Evolutionary conservation across 1,140 invertebrate species (phyloP), one percentile per base, ranked within the genome.

Genomic region (Drosophila triauraria): DNA sequence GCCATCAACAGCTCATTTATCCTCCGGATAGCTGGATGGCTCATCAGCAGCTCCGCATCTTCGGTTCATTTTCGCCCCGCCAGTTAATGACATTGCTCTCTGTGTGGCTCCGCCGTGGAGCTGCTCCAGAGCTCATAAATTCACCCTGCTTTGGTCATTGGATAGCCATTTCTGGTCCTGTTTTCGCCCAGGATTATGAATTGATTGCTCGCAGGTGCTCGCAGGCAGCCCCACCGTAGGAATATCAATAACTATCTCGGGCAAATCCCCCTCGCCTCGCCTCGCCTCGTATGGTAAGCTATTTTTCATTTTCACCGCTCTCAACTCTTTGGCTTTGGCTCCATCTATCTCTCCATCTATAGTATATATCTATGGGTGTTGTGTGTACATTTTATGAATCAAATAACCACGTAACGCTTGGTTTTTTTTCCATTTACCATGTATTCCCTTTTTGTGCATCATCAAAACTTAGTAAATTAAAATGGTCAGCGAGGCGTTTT

Each of bases 381-480:
- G 64, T 50, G 48, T 77, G 69, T 65, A 67, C 43, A 78, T 69
- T 78, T 63, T 53, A 65, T 68, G 57, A 51, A 64, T 68, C 40
- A 47, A 46, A 68, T 54, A 57, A 42, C 47, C 48, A 47, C 40
- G 15, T 56, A 58, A 65, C 38, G 38, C 40, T 38, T 61, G 60
- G 47, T 53, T 35, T 48, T 12, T 23, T 57, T 60, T 38, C 44
- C 70, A 67, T 58, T 58, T 75, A 23, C 13, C 40, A 1, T 32
- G n/a, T 40, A 23, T 8, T 48, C 35, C 42, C 48, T 74, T 71
- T 71, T 40, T 70, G 48, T 69, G 64, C 67, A 83, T 83, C 84
- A 75, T 88, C 80, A 78, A 76, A 87, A 88, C 77, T 87, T 88
- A 88, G 46, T 78, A 87, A 87, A 87, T 87, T 78, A 87, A 87